Base-by-base conservation (phyloP, 1,140 invertebrate genomes). In the Bombus turneri region DNA sequence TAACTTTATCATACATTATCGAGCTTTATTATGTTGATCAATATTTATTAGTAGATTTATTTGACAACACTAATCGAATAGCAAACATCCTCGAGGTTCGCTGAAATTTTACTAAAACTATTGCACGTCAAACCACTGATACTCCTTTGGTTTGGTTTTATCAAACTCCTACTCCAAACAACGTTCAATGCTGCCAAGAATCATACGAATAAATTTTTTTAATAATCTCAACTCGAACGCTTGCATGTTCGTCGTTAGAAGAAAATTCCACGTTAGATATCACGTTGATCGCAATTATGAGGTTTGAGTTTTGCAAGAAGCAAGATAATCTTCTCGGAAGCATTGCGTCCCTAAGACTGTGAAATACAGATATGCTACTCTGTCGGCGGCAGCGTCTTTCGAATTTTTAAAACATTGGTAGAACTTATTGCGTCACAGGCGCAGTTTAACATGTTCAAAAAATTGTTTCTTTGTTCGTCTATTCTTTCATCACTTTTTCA, bases 341-440 rank as follows among this genome's bases (percentile, higher is more conserved):
- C 97, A 98, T 91, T 96, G 94, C 0, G 96, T 97, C 59, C 96
- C 95, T 37, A 97, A 94, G 8, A 96, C 92, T 86, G 96, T 96
- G 92, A 98, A 98, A 93, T 97, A 98, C 59, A 97, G 91, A n/a
- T 94, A 94, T 12, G 97, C 97, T 39, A 98, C 93, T 34, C 95
- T 95, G 22, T 93, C 94, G 10, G 96, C 95, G 0, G 95, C 92
- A 62, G 92, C 89, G 68, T 95, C 95, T 85, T 96, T 91, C 0
- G 96, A 95, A 1, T 91, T 91, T 83, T 95, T 95, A 76, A 98
- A 94, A 91, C 97, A 98, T 77, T 96, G 93, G 78, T 96, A 95
- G 91, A 98, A 98, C 85, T 95, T 94, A 78, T 96, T 39, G 5
- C 95, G 91, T 98, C 97, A 91, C 97, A 98, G 15, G 95, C 93